phyloP scores from a whole-genome alignment of 2,888 invertebrate genomes.

The Temnothorax rugatulus region DNA sequence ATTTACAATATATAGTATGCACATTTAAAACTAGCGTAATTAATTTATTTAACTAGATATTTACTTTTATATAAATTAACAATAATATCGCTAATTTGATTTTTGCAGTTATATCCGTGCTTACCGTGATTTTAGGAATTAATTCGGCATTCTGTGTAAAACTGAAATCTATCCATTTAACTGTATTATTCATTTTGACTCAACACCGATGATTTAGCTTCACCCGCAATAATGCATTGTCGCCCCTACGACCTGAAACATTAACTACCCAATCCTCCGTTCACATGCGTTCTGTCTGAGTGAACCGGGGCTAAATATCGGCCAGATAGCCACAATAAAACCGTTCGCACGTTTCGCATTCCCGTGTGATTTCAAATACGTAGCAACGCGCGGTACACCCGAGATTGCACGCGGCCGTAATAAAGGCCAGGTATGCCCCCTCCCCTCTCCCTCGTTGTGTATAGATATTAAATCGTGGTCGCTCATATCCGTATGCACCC shows the following conservation, averaged over 20 bases:
- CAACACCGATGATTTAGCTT: slow-evolving; percentile 8
- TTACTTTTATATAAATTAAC: background rate
- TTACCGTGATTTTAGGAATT: background rate
- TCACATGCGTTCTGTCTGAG: background rate
- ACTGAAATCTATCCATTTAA: slow-evolving; percentile 4
- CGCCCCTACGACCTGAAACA: slow-evolving; percentile 3
- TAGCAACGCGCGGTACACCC: slow-evolving; percentile 16
- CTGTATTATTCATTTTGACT: slow-evolving; percentile 6
- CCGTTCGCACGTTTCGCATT: slow-evolving; percentile 43
- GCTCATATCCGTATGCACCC: background rate
- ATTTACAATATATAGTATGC: background rate
- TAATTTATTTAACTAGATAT: background rate
- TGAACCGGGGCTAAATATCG: slow-evolving; percentile 38
- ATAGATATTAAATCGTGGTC: slow-evolving; percentile 40
- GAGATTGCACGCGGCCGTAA: slow-evolving; percentile 50
- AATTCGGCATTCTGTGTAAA: background rate
- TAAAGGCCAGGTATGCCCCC: slow-evolving; percentile 34
- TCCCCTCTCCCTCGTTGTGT: slow-evolving; percentile 6
- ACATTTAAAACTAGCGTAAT: background rate
- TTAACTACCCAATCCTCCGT: slow-evolving; percentile 24
- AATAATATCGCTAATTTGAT: background rate
- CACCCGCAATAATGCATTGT: slow-evolving; percentile 23
- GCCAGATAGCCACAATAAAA: slow-evolving; percentile 51
- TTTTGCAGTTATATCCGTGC: background rate
- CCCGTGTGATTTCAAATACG: slow-evolving; percentile 45